phyloP scores from a whole-genome alignment of 2,888 invertebrate genomes.

The Chrysodeixis includens region DNA sequence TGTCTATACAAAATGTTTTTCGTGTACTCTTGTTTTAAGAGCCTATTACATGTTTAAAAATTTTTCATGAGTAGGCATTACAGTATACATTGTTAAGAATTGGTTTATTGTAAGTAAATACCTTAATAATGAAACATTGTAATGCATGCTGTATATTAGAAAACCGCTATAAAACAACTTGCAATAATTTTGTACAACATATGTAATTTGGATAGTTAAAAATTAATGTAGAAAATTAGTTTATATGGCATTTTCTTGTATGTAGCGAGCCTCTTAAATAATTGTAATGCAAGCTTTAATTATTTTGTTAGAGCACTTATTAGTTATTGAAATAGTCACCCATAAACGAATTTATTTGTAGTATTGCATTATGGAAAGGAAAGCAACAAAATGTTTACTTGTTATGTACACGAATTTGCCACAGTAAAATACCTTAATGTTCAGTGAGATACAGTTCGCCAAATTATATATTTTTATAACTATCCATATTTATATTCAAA shows the following conservation, averaged over 20 bases:
- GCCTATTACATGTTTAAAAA: slow-evolving; percentile 87
- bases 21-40: slow-evolving; percentile 90
- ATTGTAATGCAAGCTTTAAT: slow-evolving; percentile 51
- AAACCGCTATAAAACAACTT: slow-evolving; percentile 74
- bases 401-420: slow-evolving; percentile 75
- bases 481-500: slow-evolving; percentile 85
- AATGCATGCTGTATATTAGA: slow-evolving; percentile 73
- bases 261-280: slow-evolving; percentile 64
- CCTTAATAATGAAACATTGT: slow-evolving; percentile 65
- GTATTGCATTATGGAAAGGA: slow-evolving; percentile 33
- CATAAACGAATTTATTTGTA: slow-evolving; percentile 36
- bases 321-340: slow-evolving; percentile 32
- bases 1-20: slow-evolving; percentile 90
- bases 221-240: slow-evolving; percentile 67
- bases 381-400: slow-evolving; percentile 51
- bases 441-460: slow-evolving; percentile 82
- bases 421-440: slow-evolving; percentile 77
- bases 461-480: slow-evolving; percentile 84
- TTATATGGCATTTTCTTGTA: slow-evolving; percentile 83
- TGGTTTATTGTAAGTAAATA: slow-evolving; percentile 65
- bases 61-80: slow-evolving; percentile 76
- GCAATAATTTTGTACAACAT: slow-evolving; percentile 82
- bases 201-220: slow-evolving; percentile 75
- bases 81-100: slow-evolving; percentile 72
- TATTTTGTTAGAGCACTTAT: slow-evolving; percentile 40